Evolutionary conservation across 2,888 invertebrate genomes (phyloP), one percentile per base, ranked within the genome.

Genomic region (Hydraecia micacea): DNA sequence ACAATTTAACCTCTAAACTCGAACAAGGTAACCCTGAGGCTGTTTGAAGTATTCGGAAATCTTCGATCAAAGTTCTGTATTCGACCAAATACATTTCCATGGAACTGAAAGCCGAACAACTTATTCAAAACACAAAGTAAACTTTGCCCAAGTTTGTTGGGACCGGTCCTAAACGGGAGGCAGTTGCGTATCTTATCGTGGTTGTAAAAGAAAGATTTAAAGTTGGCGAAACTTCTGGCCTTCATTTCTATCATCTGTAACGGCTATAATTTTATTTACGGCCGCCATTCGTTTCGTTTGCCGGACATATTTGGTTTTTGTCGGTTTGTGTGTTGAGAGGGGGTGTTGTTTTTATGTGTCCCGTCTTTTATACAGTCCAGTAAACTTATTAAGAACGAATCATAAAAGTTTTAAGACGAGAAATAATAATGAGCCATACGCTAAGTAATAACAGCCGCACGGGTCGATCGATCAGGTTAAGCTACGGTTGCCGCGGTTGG

Each of bases 171-270:
- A 75, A 85, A 85, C 62, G 60, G 71, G 66, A 78, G 71, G 80
- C 83, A 79, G 81, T 86, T 83, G 81, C 87, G 84, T 88, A 87
- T 89, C 87, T 88, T 87, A 89, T 84, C 89, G 79, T 39, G 80
- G 89, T 84, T 84, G 84, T 79, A 73, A 86, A 87, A 86, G 89
- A 88, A 87, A 88, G 87, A 89, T 89, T 88, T 84, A 75, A 87
- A 88, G 81, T 89, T 89, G 39, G 72, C 71, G 73, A 74, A 87
- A 84, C 77, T 87, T 82, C 66, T 86, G 84, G 77, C 75, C 70
- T 67, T 73, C 83, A 73, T 80, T 81, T 83, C 84, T 79, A 83
- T 88, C 86, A 86, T 85, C 81, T 87, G 78, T 84, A 87, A 85
- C 67, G 69, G 80, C 75, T 79, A 84, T 88, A 78, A 86, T 87